Base-by-base conservation (phyloP, 2,888 invertebrate species). In the Melinaea menophilus region DNA sequence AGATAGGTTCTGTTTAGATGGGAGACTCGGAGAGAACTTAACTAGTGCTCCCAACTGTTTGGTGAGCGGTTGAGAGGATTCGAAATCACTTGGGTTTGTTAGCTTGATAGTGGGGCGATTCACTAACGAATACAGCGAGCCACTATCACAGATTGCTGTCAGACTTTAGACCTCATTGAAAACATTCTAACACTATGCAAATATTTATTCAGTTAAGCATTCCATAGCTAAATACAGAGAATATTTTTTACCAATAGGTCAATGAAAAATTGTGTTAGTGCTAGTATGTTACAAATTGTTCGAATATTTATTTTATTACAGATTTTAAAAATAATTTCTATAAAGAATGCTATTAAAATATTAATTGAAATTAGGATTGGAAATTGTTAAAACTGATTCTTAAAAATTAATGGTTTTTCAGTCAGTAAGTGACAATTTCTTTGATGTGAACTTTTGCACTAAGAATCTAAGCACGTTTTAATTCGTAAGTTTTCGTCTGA, bases 401-500 rank as follows among this genome's bases (percentile, higher is more conserved):
- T 55, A 58, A 62, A 66, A 54, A 69, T 56, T 51, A 65, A 61
- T 57, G 37, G 54, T 68, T 58, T 66, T 63, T 57, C 66, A 72
- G 57, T 61, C 64, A 69, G 60, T 63, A 22, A 61, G 63, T 62
- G 64, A 65, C 66, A 69, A 71, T 70, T 68, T 71, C 69, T 63
- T 67, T 62, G 73, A 70, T 72, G 72, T 60, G 63, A 70, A 73
- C 68, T 73, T 72, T 65, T 67, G 71, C 68, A 67, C 73, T 72
- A 73, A 77, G 73, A 86, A 84, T 81, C 84, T 79, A 80, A 81
- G 82, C 86, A 86, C 86, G 86, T 86, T 85, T 87, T 86, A 88
- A 86, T 88, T 86, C 84, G 77, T 80, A 86, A 86, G 84, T 86
- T 86, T 84, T 82, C 79, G 79, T 79, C 81, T 84, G 85, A 86